phyloP scores from a whole-genome alignment of 2,113 vertebrate species.

The Grallaria varia region DNA sequence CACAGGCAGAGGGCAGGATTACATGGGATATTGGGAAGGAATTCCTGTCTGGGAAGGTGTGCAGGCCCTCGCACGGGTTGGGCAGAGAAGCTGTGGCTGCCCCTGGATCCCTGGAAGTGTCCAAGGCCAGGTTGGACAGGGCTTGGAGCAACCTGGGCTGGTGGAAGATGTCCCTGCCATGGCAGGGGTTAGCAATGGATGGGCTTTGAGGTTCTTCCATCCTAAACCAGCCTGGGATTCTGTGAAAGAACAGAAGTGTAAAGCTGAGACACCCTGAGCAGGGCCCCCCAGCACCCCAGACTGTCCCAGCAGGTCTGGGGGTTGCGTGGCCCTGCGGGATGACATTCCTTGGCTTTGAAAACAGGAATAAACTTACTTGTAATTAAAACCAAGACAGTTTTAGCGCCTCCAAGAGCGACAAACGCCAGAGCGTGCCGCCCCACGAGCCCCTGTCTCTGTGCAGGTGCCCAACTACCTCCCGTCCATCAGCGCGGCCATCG shows the following conservation, averaged over 20 bases:
- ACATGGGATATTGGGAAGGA: rapidly evolving
- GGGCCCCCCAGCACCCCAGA: rapidly evolving
- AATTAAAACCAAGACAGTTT: rapidly evolving
- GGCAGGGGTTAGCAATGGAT: not conserved
- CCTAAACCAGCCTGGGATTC: not conserved
- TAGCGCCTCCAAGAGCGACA: rapidly evolving
- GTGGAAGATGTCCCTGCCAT: not conserved
- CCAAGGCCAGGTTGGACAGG: not conserved
- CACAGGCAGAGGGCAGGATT: not conserved
- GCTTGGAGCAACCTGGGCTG: not conserved
- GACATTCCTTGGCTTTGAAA: not conserved
- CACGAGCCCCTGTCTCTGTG: not conserved
- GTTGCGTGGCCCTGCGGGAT: rapidly evolving
- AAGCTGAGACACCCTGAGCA: not conserved
- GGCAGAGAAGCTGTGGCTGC: not conserved
- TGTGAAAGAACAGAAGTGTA: rapidly evolving
- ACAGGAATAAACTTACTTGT: rapidly evolving
- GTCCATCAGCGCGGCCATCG: conserved; percentile 93
- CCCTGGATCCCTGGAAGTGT: not conserved
- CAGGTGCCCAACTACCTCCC: conserved; percentile 96
- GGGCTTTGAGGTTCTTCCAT: not conserved
- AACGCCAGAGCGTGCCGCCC: not conserved
- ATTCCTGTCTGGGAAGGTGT: not conserved
- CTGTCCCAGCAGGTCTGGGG: not conserved
- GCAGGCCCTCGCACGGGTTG: not conserved